phyloP scores from a whole-genome alignment of 2,888 invertebrate species.

The Xylota sylvarum region DNA sequence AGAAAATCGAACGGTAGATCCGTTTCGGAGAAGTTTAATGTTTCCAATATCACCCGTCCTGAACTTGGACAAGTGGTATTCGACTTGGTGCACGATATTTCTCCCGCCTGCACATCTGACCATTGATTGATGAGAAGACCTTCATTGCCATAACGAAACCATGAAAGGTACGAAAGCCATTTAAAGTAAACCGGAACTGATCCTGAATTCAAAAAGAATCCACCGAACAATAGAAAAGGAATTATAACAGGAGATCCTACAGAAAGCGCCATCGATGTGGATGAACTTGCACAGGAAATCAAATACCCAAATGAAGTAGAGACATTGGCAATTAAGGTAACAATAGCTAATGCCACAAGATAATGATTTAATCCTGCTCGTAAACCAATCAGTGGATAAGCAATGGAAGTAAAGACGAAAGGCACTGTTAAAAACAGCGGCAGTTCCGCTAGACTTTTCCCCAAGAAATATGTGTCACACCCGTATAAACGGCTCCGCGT shows the following conservation, averaged over 20 bases:
- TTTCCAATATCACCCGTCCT: conserved; percentile 92
- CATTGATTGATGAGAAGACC: conserved; percentile 95
- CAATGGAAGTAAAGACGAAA: conserved; percentile 91
- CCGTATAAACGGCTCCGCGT: conserved; percentile 96
- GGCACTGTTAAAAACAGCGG: conserved; percentile 95
- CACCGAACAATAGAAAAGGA: conserved; percentile 97
- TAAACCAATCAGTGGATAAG: conserved; percentile 95
- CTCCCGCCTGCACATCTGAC: conserved; percentile 89
- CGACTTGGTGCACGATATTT: conserved; percentile 90
- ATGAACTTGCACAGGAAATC: conserved; percentile 94
- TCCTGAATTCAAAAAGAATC: conserved; percentile 96
- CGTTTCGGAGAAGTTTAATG: conserved; percentile 90
- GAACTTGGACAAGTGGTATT: conserved; percentile 92
- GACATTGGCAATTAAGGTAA: conserved; percentile 94
- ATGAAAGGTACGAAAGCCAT: conserved; percentile 95
- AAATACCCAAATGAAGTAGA: conserved; percentile 96
- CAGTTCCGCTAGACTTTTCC: conserved; percentile 95
- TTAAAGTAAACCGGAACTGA: conserved; percentile 93
- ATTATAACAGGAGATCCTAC: conserved; percentile 96
- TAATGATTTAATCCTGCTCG: conserved; percentile 91
- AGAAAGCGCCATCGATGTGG: conserved; percentile 94
- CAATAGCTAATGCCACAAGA: conserved; percentile 88
- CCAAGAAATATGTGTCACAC: conserved; percentile 95
- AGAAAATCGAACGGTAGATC: conserved; percentile 90
- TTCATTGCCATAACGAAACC: conserved; percentile 97